Evolutionary conservation across 1,140 invertebrate species (phyloP), one percentile per base, ranked within the genome.

Genomic region (Heliconius nattereri): DNA sequence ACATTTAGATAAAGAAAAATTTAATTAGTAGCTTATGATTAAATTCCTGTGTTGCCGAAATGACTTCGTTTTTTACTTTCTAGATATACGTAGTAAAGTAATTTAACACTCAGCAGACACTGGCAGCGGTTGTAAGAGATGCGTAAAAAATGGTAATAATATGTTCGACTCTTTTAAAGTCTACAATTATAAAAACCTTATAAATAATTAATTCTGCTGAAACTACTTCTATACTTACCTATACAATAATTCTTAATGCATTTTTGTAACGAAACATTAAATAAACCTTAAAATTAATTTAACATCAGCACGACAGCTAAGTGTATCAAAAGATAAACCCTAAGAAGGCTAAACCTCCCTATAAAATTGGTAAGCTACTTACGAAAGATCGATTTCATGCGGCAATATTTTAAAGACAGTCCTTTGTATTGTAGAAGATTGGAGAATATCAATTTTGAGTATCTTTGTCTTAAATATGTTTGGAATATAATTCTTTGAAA

Each of bases 311-410:
- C 49, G 66, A 60, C 9, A 45, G 49, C 71, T 80, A 79, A 82
- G 81, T 83, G 74, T 76, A 71, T 75, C 75, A 52, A 72, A 82
- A 80, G 82, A 82, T 85, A 82, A 83, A 80, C 84, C 83, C 83
- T 85, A 81, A 84, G 84, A 84, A 83, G 54, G 81, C 76, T 87
- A 90, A 90, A 87, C 88, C 86, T 80, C 89, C 87, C 86, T 89
- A 87, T 89, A 91, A 92, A 92, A 92, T 91, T 91, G 89, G 87
- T 92, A 92, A 93, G 90, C 90, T 92, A 85, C 91, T 91, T 92
- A 93, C 76, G 80, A 83, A 79, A 85, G 85, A 93, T 93, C 90
- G 90, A 92, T 90, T 91, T 85, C 86, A 81, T 85, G 88, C 85
- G 82, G 83, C 85, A 84, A 85, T 86, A 90, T 89, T 90, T 90